Base-by-base conservation (phyloP, 2,113 vertebrate genomes). In the Pseudorasbora parva region DNA sequence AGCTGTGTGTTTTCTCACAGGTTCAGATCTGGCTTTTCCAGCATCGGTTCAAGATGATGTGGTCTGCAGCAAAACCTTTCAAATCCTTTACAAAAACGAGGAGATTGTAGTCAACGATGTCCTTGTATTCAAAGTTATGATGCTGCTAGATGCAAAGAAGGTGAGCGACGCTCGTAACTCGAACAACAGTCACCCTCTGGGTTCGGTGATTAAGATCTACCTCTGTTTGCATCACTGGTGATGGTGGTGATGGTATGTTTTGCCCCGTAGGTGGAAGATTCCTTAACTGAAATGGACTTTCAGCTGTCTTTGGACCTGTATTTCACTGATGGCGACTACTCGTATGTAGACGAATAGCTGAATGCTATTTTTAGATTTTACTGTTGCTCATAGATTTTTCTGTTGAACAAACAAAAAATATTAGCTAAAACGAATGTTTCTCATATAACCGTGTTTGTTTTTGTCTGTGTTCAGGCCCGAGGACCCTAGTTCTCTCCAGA, bases 21-120 rank as follows among this genome's bases (percentile, higher is more conserved):
- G 30, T 54, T 56, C 49, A 14, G 51, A 87, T 85, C 51, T 98
- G 93, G 97, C 96, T 12, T 98, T 99, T 90, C 98, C 98, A 87
- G 96, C 98, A 83, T 95, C 94, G 69, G 92, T 98, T 88, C 96
- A 97, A 89, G 97, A 98, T 87, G 97, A 96, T 78, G 80, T 95
- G 86, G 94, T 97, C 93, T 96, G 95, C 91, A 99, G 98, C 93
- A 99, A 99, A 96, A 98, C 97, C 17, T 99, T 99, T 94, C 97
- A 98, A 90, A 99, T 99, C 91, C 94, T 99, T 56, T 99, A 99
- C 90, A 99, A 99, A 95, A 99, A 98, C 84, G 98, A 99, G 88
- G 98, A 99, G 87, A 94, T 99, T 87, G 93, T 96, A 81, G 94
- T 99, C 88, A 98, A 99, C 0, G 98, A 99, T 69, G 97, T 98